Percentiles rank a stretch among this genome's conserved stretches.
These are phyloP conservation scores for Tonatia bakeri DNA, from an alignment of 2,113 vertebrate species.

Conservation along the genomic window DNA sequence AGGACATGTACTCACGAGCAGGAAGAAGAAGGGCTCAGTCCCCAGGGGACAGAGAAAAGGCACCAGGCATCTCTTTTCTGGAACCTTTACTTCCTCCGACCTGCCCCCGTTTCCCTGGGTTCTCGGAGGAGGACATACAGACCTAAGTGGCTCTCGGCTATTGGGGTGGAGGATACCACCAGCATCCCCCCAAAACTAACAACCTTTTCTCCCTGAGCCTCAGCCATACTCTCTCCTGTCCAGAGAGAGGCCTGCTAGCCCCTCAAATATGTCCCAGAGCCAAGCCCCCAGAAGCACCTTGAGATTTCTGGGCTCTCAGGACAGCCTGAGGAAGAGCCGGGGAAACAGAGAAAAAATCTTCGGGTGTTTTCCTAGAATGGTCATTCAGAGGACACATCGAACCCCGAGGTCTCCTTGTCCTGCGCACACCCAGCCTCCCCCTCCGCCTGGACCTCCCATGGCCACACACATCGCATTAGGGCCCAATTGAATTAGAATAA, in stretches of 20 bases:
- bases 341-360: neutral
- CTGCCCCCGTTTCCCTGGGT: neutral
- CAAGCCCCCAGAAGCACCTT: neutral
- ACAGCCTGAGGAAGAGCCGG: neutral
- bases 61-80: neutral
- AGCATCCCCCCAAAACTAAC: neutral
- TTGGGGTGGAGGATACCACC: neutral
- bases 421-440: neutral
- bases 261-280: neutral
- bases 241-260: neutral
- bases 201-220: neutral
- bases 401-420: neutral
- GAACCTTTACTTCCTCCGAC: neutral
- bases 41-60: neutral
- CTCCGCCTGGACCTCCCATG: conserved; percentile 11
- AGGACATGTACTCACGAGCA: neutral
- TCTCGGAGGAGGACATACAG: neutral
- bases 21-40: neutral
- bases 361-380: neutral
- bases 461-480: conserved; percentile 20
- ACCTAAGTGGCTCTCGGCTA: neutral
- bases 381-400: neutral
- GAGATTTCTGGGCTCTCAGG: conserved; percentile 9
- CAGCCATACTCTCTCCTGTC: neutral
- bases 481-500: conserved; percentile 75